phyloP scores from a whole-genome alignment of 2,113 vertebrate species.

The Poeciliopsis occidentalis region DNA sequence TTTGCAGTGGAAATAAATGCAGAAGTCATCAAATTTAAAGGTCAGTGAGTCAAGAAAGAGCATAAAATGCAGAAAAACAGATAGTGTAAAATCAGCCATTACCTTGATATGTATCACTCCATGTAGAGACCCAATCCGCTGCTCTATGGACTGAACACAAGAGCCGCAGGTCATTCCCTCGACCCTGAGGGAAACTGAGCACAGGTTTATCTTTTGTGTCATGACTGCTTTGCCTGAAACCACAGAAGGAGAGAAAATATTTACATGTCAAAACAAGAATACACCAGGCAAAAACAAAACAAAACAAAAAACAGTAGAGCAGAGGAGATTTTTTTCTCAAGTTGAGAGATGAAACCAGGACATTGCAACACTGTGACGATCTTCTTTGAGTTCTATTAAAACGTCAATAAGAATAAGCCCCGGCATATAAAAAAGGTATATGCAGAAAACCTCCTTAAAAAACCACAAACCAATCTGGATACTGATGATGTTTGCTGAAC shows the following conservation, averaged over 20 bases:
- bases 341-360: neutral
- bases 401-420: neutral
- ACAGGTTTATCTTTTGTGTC: conserved; percentile 66
- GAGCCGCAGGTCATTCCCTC: conserved; percentile 95
- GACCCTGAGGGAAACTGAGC: conserved; percentile 80
- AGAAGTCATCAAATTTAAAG: too few relatives aligned
- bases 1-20: too few relatives aligned
- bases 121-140: conserved; percentile 81
- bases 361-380: neutral
- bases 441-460: too few relatives aligned
- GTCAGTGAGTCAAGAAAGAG: too few relatives aligned
- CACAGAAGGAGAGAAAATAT: neutral
- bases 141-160: conserved; percentile 90
- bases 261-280: neutral
- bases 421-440: neutral
- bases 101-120: conserved; percentile 88
- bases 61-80: neutral
- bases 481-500: neutral
- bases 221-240: conserved; percentile 65
- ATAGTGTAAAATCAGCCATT: conserved; percentile 15
- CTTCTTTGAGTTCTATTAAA: neutral
- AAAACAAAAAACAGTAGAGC: too few relatives aligned
- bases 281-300: neutral
- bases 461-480: neutral
- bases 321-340: neutral